Percentiles rank a stretch among this genome's conserved stretches.
phyloP scores from a whole-genome alignment of 2,797 vertebrate species.

The Pseudochirops cupreus region DNA sequence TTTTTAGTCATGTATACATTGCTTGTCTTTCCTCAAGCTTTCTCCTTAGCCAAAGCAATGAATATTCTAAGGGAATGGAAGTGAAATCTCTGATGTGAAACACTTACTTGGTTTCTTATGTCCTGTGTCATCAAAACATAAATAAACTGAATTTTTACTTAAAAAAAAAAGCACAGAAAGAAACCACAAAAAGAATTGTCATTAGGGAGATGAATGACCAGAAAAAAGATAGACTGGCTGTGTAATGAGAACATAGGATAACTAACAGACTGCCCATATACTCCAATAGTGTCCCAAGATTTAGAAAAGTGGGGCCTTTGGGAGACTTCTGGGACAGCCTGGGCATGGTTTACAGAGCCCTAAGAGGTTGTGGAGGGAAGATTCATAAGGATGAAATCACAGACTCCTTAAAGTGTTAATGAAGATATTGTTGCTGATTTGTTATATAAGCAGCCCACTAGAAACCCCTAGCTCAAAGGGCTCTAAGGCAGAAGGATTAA shows the following conservation, averaged over 20 bases:
- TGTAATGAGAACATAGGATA: not conserved
- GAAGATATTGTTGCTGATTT: too few relatives aligned
- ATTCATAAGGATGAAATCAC: too few relatives aligned
- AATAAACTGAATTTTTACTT: too few relatives aligned
- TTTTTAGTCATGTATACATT: too few relatives aligned
- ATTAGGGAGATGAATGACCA: not conserved
- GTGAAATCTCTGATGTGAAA: slow-evolving; percentile 72
- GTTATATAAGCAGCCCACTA: not conserved
- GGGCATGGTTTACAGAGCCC: too few relatives aligned
- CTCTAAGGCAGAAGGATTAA: not conserved
- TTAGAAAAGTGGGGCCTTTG: not conserved
- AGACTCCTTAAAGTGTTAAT: too few relatives aligned
- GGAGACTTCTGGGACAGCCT: not conserved
- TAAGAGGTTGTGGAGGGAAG: too few relatives aligned
- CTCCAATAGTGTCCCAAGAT: not conserved
- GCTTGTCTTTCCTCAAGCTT: too few relatives aligned
- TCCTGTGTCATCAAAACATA: too few relatives aligned
- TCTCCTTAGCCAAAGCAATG: too few relatives aligned
- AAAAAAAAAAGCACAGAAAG: too few relatives aligned
- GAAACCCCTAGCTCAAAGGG: not conserved
- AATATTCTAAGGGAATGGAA: slow-evolving; percentile 57
- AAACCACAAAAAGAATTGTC: not conserved
- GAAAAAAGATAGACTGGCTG: not conserved
- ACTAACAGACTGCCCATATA: not conserved
- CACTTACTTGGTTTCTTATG: slow-evolving; percentile 58